Percentiles rank a stretch among this genome's conserved stretches.
Evolutionary conservation across 1,140 invertebrate species (phyloP).

Genomic region (Polypedilum pembai): DNA sequence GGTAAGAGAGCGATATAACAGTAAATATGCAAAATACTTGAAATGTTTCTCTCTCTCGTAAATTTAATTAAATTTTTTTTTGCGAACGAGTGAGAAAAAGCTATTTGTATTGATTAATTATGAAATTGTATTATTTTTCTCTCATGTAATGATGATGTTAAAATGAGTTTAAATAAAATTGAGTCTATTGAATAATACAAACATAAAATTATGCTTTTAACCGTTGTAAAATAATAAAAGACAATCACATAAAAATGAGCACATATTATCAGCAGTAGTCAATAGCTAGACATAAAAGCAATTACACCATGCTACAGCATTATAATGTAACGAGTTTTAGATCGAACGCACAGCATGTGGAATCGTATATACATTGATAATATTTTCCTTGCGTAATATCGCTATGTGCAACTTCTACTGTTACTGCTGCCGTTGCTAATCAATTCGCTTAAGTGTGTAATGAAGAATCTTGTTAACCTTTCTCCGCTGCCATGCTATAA

Average conservation of each 20-base stretch:
- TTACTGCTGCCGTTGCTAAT: not conserved
- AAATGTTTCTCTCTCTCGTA: too few relatives aligned
- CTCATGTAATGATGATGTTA: not conserved
- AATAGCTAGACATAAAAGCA: conserved; percentile 12
- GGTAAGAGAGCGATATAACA: too few relatives aligned
- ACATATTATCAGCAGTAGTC: conserved; percentile 1
- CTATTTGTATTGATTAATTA: too few relatives aligned
- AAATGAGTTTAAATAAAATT: not conserved
- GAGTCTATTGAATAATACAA: conserved; percentile 4
- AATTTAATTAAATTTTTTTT: too few relatives aligned
- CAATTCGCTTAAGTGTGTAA: not conserved
- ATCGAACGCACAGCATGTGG: not conserved
- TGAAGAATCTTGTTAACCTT: conserved; percentile 17
- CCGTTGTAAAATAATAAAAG: not conserved
- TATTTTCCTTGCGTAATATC: conserved; percentile 7
- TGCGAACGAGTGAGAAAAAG: too few relatives aligned
- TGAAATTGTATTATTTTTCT: too few relatives aligned
- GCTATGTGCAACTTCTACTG: not conserved
- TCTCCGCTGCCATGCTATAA: not conserved
- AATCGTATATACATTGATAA: not conserved
- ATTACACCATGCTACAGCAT: conserved; percentile 9
- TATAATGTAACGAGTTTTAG: not conserved
- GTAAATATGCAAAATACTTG: too few relatives aligned
- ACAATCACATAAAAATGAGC: not conserved
- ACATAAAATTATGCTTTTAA: not conserved